Percentiles rank a stretch among this genome's conserved stretches.
Conservation (phyloP, 2,888 invertebrate genomes). For the Tachystola acroxantha region DNA sequence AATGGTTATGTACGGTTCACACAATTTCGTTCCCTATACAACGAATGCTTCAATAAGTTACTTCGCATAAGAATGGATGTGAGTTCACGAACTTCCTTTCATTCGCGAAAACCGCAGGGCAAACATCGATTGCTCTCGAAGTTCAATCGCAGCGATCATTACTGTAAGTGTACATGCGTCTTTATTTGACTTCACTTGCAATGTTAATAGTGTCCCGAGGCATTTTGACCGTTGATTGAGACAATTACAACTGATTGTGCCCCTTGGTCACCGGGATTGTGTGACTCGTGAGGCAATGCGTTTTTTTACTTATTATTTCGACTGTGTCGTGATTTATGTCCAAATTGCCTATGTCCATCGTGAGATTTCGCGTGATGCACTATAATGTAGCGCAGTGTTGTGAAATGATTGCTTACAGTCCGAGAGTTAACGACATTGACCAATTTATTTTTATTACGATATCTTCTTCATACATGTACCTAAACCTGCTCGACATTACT, state of each 20-base stretch:
- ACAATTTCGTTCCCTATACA: too few relatives aligned
- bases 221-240: constrained; percentile 44
- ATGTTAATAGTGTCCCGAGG: constrained; percentile 63
- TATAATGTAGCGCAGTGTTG: constrained; percentile 20
- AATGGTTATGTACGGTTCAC: too few relatives aligned
- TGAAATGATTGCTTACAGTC: constrained; percentile 15
- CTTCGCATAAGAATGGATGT: too few relatives aligned
- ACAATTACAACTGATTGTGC: constrained; percentile 65
- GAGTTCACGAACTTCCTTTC: constrained; percentile 1
- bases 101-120: neutral
- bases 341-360: constrained; percentile 30
- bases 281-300: constrained; percentile 15
- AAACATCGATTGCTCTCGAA: neutral
- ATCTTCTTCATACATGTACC: neutral
- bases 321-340: constrained; percentile 40
- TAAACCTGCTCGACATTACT: too few relatives aligned
- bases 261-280: constrained; percentile 43
- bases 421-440: constrained; percentile 6
- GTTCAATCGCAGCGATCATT: constrained; percentile 1
- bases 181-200: constrained; percentile 35
- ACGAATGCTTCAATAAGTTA: too few relatives aligned
- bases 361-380: constrained; percentile 33
- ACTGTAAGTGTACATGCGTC: constrained; percentile 22
- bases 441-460: constrained; percentile 1
- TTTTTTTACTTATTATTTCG: constrained; percentile 20